phyloP scores from a whole-genome alignment of 2,113 vertebrate species.

The Elephantulus edwardii region DNA sequence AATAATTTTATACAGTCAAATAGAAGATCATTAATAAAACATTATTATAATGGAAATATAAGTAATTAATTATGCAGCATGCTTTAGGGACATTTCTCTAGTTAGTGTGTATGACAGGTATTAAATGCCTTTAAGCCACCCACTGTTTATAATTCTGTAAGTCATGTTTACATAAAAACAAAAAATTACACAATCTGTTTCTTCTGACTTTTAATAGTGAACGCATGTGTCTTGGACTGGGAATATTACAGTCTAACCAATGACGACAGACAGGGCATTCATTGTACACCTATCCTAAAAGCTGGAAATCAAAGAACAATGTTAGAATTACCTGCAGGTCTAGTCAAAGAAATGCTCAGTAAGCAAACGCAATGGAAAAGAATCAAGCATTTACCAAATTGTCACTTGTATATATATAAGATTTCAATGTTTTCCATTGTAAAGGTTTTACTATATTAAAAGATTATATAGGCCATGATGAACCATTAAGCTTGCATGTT shows the following conservation, averaged over 20 bases:
- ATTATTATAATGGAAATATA: constrained; percentile 68
- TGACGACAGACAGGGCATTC: background rate
- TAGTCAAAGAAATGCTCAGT: constrained; percentile 48
- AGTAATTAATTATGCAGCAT: constrained; percentile 80
- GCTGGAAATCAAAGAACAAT: constrained; percentile 1
- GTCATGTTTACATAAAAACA: constrained; percentile 55
- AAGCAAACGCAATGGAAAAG: constrained; percentile 50
- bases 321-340: constrained; percentile 24
- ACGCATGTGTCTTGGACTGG: constrained; percentile 4
- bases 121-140: constrained; percentile 67
- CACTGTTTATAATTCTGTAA: constrained; percentile 46
- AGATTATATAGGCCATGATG: constrained; percentile 40
- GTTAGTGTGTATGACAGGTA: constrained; percentile 67
- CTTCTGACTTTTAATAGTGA: constrained; percentile 60
- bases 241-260: background rate
- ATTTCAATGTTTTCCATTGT: constrained; percentile 31
- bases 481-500: constrained; percentile 25
- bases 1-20: constrained; percentile 62
- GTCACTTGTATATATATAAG: background rate
- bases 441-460: constrained; percentile 57
- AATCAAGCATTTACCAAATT: constrained; percentile 43
- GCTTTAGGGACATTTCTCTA: constrained; percentile 78
- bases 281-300: background rate
- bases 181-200: constrained; percentile 39
- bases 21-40: constrained; percentile 62